These are phyloP conservation scores for Craniophora ligustri DNA, from an alignment of 2,888 invertebrate genomes.

Conservation along the genomic window DNA sequence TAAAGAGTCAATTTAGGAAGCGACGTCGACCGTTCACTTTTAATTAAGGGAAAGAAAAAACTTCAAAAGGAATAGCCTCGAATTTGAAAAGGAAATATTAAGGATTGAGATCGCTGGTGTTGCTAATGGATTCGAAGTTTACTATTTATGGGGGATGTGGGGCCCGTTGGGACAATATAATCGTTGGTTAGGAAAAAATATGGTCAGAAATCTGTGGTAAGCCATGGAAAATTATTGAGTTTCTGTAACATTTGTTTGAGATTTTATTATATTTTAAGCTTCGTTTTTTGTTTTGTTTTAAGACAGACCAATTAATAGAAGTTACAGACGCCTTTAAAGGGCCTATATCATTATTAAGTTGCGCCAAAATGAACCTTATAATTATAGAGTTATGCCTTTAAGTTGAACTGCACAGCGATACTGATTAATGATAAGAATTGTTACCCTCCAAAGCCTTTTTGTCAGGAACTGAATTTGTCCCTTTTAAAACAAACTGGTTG, in stretches of 20 bases:
- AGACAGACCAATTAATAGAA: too few relatives aligned
- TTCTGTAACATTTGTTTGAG: not conserved
- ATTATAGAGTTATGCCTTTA: too few relatives aligned
- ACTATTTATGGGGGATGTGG: slow-evolving; percentile 51
- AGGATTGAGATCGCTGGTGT: slow-evolving; percentile 48
- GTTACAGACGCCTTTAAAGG: too few relatives aligned
- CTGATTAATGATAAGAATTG: too few relatives aligned
- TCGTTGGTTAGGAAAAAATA: slow-evolving; percentile 24
- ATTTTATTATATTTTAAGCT: not conserved
- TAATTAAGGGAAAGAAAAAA: slow-evolving; percentile 70
- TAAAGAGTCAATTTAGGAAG: slow-evolving; percentile 77
- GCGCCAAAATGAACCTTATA: too few relatives aligned
- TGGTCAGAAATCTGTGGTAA: not conserved
- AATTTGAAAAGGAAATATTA: slow-evolving; percentile 65
- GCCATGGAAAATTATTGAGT: not conserved
- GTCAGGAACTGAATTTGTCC: too few relatives aligned
- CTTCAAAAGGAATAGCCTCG: slow-evolving; percentile 62
- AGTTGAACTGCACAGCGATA: too few relatives aligned
- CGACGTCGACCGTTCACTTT: slow-evolving; percentile 55
- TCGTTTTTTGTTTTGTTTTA: too few relatives aligned
- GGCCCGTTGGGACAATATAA: slow-evolving; percentile 23
- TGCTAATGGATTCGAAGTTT: slow-evolving; percentile 41
- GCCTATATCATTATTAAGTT: too few relatives aligned
- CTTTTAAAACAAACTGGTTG: too few relatives aligned
- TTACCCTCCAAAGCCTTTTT: too few relatives aligned